A percentile compares a stretch with the other conserved stretches of the same genome.
These are phyloP conservation scores for Clusia tigrina DNA, from an alignment of 2,888 invertebrate genomes.

Conservation along the genomic window DNA sequence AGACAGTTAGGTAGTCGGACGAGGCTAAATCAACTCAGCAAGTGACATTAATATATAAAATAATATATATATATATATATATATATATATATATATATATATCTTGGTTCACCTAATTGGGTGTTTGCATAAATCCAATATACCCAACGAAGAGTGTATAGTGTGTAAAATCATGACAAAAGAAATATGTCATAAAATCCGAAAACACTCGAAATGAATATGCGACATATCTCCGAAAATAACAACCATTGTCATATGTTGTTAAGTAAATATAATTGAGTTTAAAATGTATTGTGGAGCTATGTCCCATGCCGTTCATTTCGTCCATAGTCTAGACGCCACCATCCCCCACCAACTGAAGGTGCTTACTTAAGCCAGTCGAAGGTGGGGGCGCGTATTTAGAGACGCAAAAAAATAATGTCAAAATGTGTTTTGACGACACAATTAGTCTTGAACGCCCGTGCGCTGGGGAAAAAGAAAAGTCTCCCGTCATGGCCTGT, in stretches of 20 bases:
- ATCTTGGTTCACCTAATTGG: no score
- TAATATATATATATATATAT: no score
- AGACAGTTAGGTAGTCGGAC: no score
- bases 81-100: no score
- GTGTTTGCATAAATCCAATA: no score
- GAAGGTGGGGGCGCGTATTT: not conserved
- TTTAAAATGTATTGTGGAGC: not conserved
- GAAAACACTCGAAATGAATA: slow-evolving; percentile 11
- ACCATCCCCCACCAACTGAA: not conserved
- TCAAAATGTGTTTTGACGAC: slow-evolving; percentile 36
- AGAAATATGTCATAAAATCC: slow-evolving; percentile 8
- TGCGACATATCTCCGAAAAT: not conserved
- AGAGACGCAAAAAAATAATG: slow-evolving; percentile 26
- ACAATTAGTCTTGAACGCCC: slow-evolving; percentile 37
- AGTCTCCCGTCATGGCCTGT: slow-evolving; percentile 42
- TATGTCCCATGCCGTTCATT: slow-evolving; percentile 18
- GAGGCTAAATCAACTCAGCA: no score
- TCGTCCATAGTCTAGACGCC: not conserved
- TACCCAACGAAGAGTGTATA: no score
- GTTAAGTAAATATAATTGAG: slow-evolving; percentile 18
- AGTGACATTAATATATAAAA: no score
- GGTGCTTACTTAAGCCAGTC: not conserved
- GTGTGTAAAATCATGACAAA: no score
- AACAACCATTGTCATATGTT: slow-evolving; percentile 28
- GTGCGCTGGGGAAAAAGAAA: slow-evolving; percentile 17